phyloP scores from a whole-genome alignment of 2,888 invertebrate genomes.

The Sinhomidia bicolor region DNA sequence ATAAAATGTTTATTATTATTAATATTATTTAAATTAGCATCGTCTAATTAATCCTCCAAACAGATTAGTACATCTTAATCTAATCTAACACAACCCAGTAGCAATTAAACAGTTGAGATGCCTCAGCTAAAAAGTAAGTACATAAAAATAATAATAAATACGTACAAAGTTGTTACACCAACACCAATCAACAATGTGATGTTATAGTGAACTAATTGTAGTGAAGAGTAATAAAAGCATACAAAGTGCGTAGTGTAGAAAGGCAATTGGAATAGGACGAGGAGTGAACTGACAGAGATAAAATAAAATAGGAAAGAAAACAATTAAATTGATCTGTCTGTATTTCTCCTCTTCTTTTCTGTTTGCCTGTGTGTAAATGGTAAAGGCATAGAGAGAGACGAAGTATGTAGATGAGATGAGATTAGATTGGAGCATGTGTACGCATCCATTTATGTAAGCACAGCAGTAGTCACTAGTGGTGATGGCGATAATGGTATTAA shows the following conservation, averaged over 20 bases:
- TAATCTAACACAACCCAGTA: slow-evolving; percentile 1
- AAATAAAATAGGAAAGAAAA: not conserved
- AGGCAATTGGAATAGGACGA: too few species aligned
- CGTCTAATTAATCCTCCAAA: slow-evolving; percentile 22
- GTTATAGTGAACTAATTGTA: not conserved
- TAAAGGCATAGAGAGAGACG: not conserved
- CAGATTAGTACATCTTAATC: slow-evolving; percentile 40
- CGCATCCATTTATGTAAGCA: slow-evolving; percentile 3
- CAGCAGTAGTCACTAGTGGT: not conserved
- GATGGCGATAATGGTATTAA: slow-evolving; percentile 35
- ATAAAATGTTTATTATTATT: too few species aligned
- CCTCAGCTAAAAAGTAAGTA: not conserved
- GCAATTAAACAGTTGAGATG: too few species aligned
- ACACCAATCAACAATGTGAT: too few species aligned
- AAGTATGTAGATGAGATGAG: slow-evolving; percentile 27
- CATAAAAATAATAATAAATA: not conserved
- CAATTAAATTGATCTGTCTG: slow-evolving; percentile 3
- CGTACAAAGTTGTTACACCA: not conserved
- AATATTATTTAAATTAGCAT: slow-evolving; percentile 31
- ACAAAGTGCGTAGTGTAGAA: too few species aligned
- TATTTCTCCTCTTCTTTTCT: not conserved
- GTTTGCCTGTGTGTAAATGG: not conserved
- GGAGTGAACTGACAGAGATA: not conserved
- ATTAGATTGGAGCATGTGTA: slow-evolving; percentile 9
- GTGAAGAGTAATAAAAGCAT: not conserved